Evolutionary conservation across 2,797 vertebrate species (phyloP), one percentile per base, ranked within the genome.

Genomic region (Phoxinus dragarum): DNA sequence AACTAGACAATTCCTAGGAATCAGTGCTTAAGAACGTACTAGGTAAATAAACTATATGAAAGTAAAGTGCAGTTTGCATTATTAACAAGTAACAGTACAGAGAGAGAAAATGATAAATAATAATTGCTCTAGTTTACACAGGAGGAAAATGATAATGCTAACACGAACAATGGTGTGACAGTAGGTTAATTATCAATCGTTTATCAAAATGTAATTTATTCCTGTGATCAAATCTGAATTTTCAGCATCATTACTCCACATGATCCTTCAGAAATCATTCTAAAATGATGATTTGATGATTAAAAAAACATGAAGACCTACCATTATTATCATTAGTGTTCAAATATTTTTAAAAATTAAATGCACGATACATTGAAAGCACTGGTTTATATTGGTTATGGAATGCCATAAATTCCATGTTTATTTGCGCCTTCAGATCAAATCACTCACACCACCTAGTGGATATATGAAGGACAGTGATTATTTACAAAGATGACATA

Each of bases 391-490:
- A 38, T 34, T 23, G 21, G 5, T 16, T 38, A 6, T 0, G 9
- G 5, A 36, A 54, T 14, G 49, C 10, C 12, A 76, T 34, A 34
- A 21, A 34, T 74, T n/a, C 6, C 47, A 80, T 68, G 34, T 52
- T 80, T 10, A 52, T 68, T 49, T 54, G 21, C 42, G 5, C 10
- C 77, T 47, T 49, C 17, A 12, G 27, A 52, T 74, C 72, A 21
- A 21, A 74, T 54, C 80, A 42, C 34, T 56, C n/a, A 72, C 80
- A 27, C 68, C 80, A 59, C 17, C 80, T 81, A 14, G 52, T 44
- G 80, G 49, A 44, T 6, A 59, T 42, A 38, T 21, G 36, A 42
- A 42, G 66, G n/a, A 81, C 21, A 54, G 16, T 0, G 16, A 19
- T 19, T 31, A 19, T 19, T 61, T 6, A 31, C 5, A 64, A 19